Evolutionary conservation across 2,113 vertebrate genomes (phyloP), one percentile per base, ranked within the genome.

Genomic region (Odobenus rosmarus): DNA sequence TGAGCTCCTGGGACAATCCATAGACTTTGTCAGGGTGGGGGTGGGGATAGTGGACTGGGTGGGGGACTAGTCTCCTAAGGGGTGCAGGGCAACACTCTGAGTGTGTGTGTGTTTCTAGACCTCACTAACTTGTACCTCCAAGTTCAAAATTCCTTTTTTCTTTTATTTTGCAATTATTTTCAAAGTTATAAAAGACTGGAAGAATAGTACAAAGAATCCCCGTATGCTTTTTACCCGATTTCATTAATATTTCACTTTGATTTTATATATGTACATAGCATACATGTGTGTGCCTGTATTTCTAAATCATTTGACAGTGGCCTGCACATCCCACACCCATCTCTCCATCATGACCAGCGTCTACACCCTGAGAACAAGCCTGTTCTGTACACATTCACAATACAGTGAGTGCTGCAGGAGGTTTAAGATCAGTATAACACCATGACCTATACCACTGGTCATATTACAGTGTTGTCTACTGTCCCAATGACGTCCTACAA

Each of bases 321-420:
- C 24, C 3, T 28, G 16, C 24, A 11, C 5, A 4, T 8, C 2
- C 28, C 10, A 14, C 1, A 4, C n/a, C 57, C 24, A 6, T 33
- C 28, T 53, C 71, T 15, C 28, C 6, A 0, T 0, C 4, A 2
- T 1, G 3, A 0, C 4, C 51, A 1, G 33, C 2, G 39, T 21
- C 59, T 13, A 1, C 13, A 21, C 2, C 69, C 87, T 33, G 4
- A 26, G 49, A 46, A 13, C 8, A 24, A 11, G 39, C 16, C 39
- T 8, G 6, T 36, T 1, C 42, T 23, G 7, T 10, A 19, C 16
- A 7, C 1, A 3, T 36, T 46, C 18, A 19, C 23, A 39, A 3
- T 26, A 26, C 51, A 28, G n/a, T 1, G 18, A 33, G 10, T 4
- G 13, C 31, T 24, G 14, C 18, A 16, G 51, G 49, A 53, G 19